Conservation (phyloP, 2,113 vertebrate genomes). For the Myocastor coypus region DNA sequence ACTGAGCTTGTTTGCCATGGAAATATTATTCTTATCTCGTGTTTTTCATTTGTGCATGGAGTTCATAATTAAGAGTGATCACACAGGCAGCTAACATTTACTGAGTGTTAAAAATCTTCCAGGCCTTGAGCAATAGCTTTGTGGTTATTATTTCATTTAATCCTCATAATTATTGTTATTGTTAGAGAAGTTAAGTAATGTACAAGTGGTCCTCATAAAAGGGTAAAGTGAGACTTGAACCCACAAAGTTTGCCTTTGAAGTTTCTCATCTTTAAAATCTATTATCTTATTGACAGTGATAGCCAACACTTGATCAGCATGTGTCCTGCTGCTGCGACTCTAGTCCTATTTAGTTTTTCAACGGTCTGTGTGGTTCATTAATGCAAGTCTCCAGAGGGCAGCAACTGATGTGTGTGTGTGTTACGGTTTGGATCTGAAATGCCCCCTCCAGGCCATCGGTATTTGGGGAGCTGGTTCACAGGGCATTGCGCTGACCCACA, state of each 20-base stretch:
- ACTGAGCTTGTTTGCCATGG: background rate
- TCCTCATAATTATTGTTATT: background rate
- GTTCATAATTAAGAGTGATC: background rate
- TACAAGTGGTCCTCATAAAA: background rate
- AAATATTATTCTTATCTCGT: background rate
- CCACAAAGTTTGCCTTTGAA: background rate
- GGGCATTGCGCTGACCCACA: background rate
- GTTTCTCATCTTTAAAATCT: background rate
- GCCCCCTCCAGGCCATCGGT: background rate
- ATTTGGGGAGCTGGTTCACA: background rate
- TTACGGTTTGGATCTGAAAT: background rate
- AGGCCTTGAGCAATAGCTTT: background rate
- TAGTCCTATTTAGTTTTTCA: background rate
- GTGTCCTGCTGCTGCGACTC: background rate
- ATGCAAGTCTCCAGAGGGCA: background rate
- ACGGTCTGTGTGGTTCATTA: background rate
- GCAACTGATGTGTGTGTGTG: background rate
- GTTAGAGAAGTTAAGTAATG: background rate
- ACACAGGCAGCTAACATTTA: background rate
- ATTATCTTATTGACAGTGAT: background rate
- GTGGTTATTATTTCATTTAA: background rate
- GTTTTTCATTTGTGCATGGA: background rate
- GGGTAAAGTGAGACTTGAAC: background rate
- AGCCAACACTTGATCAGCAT: background rate
- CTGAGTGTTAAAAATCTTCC: background rate